A percentile compares a stretch with the other conserved stretches of the same genome.
Conservation (phyloP, 1,140 invertebrate species). For the Chironomus striatipennis region DNA sequence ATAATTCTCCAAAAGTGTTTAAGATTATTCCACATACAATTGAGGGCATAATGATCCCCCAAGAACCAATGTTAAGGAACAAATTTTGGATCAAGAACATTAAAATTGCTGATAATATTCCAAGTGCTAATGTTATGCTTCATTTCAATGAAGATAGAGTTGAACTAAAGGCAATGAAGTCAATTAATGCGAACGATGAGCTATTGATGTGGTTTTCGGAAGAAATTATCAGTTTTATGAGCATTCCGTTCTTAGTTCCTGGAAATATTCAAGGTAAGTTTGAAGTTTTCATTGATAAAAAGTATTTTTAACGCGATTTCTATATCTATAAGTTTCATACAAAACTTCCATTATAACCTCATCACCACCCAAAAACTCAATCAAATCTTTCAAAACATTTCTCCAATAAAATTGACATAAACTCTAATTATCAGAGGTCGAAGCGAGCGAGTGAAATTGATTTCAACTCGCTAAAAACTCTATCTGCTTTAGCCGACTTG, state of each 20-base stretch:
- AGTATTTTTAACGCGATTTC: too few species aligned
- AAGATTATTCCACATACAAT: not conserved
- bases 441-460: too few species aligned
- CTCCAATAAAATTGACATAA: too few species aligned
- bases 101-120: conserved; percentile 24
- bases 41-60: conserved; percentile 3
- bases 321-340: too few species aligned
- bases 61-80: conserved; percentile 25
- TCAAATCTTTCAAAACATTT: too few species aligned
- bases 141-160: conserved; percentile 36
- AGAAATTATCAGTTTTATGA: conserved; percentile 56
- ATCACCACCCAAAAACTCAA: too few species aligned
- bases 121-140: conserved; percentile 45
- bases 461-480: too few species aligned
- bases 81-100: conserved; percentile 25
- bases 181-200: conserved; percentile 43
- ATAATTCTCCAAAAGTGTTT: not conserved
- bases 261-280: conserved; percentile 67
- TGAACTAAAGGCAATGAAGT: conserved; percentile 34
- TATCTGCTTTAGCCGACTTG: too few species aligned
- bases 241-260: conserved; percentile 71
- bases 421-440: too few species aligned
- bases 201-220: conserved; percentile 76
- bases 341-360: too few species aligned
- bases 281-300: conserved; percentile 24